Conservation (phyloP, 37 sponge, comb jelly and placozoan species). For the Diacarnus erythraeanus region DNA sequence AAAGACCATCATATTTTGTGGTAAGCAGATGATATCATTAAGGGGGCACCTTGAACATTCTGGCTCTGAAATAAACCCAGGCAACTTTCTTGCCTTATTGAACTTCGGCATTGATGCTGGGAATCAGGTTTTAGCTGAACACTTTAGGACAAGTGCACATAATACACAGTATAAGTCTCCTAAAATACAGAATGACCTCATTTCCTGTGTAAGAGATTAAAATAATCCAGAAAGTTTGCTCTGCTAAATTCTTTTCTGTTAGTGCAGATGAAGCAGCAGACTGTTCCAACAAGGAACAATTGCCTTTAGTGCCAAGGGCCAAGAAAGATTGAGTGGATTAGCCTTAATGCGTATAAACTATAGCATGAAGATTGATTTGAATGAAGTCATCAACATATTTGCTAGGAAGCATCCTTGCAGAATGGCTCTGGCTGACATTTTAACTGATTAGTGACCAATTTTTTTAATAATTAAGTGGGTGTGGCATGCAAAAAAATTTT, state of each 20-base stretch:
- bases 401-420: constrained; percentile 1
- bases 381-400: constrained; percentile 24
- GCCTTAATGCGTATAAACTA: constrained; percentile 18
- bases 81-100: constrained; percentile 58
- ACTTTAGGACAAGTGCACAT: constrained; percentile 24
- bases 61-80: constrained; percentile 22
- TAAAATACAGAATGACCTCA: constrained; percentile 48
- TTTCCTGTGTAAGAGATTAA: constrained; percentile 20
- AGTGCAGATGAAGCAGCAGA: constrained; percentile 40
- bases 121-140: constrained; percentile 29
- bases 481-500: too few species aligned
- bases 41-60: constrained; percentile 34
- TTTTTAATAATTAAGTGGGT: too few species aligned
- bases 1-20: constrained; percentile 41
- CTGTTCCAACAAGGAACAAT: constrained; percentile 49
- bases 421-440: not conserved
- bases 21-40: constrained; percentile 50
- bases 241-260: constrained; percentile 41
- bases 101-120: constrained; percentile 42
- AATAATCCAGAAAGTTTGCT: constrained; percentile 25
- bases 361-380: constrained; percentile 5
- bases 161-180: constrained; percentile 49
- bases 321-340: constrained; percentile 37
- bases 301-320: constrained; percentile 25
- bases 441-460: too few species aligned